A percentile compares a stretch with the other conserved stretches of the same genome.
Conservation (phyloP, 2,888 invertebrate species). For the Ganaspis brasiliensis region DNA sequence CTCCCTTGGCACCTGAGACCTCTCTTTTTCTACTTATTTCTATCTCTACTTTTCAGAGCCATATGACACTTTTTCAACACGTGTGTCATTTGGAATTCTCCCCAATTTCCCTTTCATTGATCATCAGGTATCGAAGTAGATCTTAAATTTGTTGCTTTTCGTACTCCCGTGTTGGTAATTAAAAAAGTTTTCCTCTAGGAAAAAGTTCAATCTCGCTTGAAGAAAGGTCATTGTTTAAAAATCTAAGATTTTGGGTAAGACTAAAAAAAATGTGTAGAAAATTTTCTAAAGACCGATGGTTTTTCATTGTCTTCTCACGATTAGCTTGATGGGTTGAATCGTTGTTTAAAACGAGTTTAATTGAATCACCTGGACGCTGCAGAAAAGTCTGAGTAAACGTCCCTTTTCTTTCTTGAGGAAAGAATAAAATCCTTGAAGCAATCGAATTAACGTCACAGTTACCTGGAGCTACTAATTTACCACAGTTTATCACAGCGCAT, state of each 20-base stretch:
- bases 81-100: conserved; percentile 12
- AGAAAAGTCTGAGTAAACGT: not conserved
- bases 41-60: conserved; percentile 23
- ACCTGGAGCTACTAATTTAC: conserved; percentile 31
- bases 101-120: not conserved
- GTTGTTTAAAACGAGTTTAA: not conserved
- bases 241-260: no score
- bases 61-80: not conserved
- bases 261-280: no score
- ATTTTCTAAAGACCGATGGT: no score
- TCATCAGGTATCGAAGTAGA: not conserved
- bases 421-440: conserved; percentile 5
- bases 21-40: not conserved
- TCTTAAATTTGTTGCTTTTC: not conserved
- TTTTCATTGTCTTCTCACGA: not conserved
- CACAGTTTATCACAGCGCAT: conserved; percentile 9
- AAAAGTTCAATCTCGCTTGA: no score
- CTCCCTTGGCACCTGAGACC: conserved; percentile 37
- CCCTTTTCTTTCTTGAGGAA: not conserved
- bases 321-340: not conserved
- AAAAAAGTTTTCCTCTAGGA: no score
- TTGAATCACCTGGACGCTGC: not conserved
- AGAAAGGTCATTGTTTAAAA: no score
- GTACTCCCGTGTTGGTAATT: not conserved
- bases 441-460: conserved; percentile 12